phyloP scores from a whole-genome alignment of 1,140 invertebrate species.

The Calliopsis andreniformis region DNA sequence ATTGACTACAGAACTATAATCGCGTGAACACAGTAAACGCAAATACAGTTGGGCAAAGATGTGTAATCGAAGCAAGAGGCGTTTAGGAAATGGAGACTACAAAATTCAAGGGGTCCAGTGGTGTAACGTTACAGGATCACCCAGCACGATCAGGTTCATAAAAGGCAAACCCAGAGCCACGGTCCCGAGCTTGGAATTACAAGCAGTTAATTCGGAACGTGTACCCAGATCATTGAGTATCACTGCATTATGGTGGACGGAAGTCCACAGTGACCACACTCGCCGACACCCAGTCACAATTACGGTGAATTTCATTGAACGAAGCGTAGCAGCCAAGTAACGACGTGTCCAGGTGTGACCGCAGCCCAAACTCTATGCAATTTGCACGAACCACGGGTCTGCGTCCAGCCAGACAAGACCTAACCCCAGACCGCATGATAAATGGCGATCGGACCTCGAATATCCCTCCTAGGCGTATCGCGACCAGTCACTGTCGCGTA shows the following conservation, averaged over 20 bases:
- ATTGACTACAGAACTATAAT: too few species aligned
- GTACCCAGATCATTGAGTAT: constrained; percentile 20
- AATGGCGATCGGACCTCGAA: constrained; percentile 55
- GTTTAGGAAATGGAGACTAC: too few species aligned
- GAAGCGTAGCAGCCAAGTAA: constrained; percentile 42
- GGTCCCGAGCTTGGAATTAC: neutral
- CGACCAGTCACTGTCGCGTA: constrained; percentile 11
- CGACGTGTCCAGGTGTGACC: constrained; percentile 47
- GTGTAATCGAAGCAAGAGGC: too few species aligned
- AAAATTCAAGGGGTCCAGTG: neutral
- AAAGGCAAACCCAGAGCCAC: neutral
- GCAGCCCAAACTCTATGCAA: constrained; percentile 55
- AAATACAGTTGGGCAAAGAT: too few species aligned
- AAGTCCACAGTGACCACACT: neutral
- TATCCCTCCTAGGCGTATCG: constrained; percentile 34
- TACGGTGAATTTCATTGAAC: constrained; percentile 55
- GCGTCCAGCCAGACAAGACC: neutral
- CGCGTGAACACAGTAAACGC: too few species aligned
- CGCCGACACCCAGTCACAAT: constrained; percentile 48
- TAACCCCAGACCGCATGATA: constrained; percentile 41
- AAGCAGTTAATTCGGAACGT: neutral
- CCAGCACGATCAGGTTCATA: too few species aligned
- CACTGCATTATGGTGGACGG: constrained; percentile 1
- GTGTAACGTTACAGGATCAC: too few species aligned
- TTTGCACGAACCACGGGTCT: constrained; percentile 32